A percentile compares a stretch with the other conserved stretches of the same genome.
These are phyloP conservation scores for Acanthopagrus latus DNA, from an alignment of 2,797 vertebrate genomes.

Conservation along the genomic window DNA sequence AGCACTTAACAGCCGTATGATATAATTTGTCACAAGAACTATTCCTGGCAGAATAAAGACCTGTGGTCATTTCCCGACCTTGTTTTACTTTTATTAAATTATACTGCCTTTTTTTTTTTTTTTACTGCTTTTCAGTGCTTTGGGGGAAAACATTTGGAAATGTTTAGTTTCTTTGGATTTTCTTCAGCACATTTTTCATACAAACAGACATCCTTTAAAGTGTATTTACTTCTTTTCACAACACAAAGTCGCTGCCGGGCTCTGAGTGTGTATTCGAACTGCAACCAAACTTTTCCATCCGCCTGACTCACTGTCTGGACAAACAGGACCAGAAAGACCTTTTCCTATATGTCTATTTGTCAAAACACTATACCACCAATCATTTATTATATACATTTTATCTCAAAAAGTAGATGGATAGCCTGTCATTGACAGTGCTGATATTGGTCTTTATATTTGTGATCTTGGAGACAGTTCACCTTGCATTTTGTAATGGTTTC, in stretches of 20 bases:
- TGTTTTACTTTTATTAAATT: slow-evolving; percentile 12
- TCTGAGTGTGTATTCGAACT: slow-evolving; percentile 19
- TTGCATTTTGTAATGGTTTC: not conserved
- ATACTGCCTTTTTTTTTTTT: not conserved
- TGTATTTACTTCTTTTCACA: slow-evolving; percentile 18
- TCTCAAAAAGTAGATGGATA: not conserved
- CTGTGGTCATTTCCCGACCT: not conserved
- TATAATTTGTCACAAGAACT: not conserved
- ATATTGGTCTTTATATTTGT: not conserved
- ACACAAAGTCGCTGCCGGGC: slow-evolving; percentile 13
- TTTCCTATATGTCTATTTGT: not conserved
- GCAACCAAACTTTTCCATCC: slow-evolving; percentile 40
- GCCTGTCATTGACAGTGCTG: not conserved
- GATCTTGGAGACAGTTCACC: not conserved
- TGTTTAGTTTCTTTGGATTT: slow-evolving; percentile 14
- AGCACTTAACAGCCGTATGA: not conserved
- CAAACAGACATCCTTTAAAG: not conserved
- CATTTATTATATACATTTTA: not conserved
- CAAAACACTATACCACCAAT: not conserved
- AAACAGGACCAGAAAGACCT: slow-evolving; percentile 29
- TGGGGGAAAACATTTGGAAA: slow-evolving; percentile 11
- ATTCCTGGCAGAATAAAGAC: not conserved
- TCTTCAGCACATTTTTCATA: slow-evolving; percentile 2
- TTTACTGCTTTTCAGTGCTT: not conserved
- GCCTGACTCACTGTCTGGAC: slow-evolving; percentile 40